Evolutionary conservation across 2,888 invertebrate genomes (phyloP).

Genomic region (Orchesellides sinensis): DNA sequence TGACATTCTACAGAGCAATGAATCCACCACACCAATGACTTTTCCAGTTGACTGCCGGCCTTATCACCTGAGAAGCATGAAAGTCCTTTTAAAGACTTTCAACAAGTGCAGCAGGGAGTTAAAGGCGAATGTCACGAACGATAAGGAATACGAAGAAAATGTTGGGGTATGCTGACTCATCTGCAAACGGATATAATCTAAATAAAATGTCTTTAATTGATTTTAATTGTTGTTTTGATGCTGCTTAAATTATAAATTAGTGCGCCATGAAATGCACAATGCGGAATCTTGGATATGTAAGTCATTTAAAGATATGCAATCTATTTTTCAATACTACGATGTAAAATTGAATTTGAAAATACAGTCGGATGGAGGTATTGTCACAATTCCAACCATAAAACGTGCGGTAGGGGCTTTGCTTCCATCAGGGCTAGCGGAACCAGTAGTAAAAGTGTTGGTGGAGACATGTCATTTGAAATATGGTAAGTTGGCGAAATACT

Average conservation of each 20-base stretch:
- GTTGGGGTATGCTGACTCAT: conserved; percentile 42
- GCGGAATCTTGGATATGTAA: conserved; percentile 32
- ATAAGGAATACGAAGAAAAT: conserved; percentile 47
- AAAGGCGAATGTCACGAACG: conserved; percentile 29
- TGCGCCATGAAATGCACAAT: conserved; percentile 60
- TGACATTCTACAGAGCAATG: too few relatives aligned
- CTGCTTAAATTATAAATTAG: background rate
- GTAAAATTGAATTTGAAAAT: background rate
- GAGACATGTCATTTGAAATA: conserved; percentile 30
- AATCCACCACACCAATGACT: background rate
- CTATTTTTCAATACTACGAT: background rate
- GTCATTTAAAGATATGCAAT: background rate
- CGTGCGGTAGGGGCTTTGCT: background rate
- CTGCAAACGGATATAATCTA: background rate
- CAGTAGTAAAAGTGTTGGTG: background rate
- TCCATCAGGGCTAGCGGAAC: background rate
- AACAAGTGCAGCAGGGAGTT: conserved; percentile 50
- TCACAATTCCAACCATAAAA: conserved; percentile 20
- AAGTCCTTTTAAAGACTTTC: conserved; percentile 27
- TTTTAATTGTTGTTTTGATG: background rate
- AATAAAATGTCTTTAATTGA: background rate
- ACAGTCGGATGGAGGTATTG: conserved; percentile 8
- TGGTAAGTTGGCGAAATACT: conserved; percentile 5
- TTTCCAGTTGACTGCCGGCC: conserved; percentile 44
- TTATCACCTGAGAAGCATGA: conserved; percentile 40